These are phyloP conservation scores for Synergus laeviventris DNA, from an alignment of 2,888 invertebrate genomes.

Conservation along the genomic window DNA sequence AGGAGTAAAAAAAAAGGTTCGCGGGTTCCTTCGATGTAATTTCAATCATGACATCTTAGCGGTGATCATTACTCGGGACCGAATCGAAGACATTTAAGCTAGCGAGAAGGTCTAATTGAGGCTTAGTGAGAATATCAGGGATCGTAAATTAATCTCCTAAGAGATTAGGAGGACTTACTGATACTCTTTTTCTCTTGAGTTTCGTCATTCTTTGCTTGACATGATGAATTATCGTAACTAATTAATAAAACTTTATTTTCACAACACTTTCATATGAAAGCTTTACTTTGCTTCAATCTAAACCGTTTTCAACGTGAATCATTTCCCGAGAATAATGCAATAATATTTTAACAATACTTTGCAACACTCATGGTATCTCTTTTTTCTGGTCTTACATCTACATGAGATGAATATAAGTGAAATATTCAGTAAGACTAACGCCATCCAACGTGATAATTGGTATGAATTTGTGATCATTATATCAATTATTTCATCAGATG, in stretches of 20 bases:
- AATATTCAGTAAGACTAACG: too few species aligned
- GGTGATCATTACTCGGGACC: not conserved
- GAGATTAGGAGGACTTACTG: not conserved
- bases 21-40: not conserved
- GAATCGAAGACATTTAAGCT: not conserved
- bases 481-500: too few species aligned
- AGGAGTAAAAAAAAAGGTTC: not conserved
- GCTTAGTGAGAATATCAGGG: not conserved
- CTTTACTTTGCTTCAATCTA: too few species aligned
- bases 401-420: too few species aligned
- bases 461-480: too few species aligned
- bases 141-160: not conserved
- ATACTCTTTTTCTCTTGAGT: not conserved
- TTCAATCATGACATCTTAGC: slow-evolving; percentile 5
- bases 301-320: too few species aligned
- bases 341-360: too few species aligned
- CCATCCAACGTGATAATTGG: too few species aligned
- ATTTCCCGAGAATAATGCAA: too few species aligned
- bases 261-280: too few species aligned
- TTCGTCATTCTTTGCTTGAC: not conserved
- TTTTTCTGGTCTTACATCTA: too few species aligned
- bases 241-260: not conserved
- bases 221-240: not conserved
- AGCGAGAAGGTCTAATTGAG: not conserved
- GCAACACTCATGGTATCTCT: too few species aligned